Conservation (phyloP, 2,797 vertebrate species). For the Adelosebastes latens region DNA sequence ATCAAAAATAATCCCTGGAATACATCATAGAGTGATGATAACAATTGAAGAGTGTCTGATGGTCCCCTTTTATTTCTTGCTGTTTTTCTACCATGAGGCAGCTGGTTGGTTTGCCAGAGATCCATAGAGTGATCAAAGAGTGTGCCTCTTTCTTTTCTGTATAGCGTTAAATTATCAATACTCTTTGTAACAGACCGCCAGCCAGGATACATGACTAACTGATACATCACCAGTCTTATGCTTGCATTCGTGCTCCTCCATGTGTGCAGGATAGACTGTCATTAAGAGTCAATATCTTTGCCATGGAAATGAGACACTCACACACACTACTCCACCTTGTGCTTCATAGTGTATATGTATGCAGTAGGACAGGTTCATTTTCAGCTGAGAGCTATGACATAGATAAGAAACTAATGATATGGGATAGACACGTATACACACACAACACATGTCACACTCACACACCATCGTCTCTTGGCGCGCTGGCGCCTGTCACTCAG, state of each 20-base stretch:
- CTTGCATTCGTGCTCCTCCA: constrained; percentile 2
- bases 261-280: constrained; percentile 24
- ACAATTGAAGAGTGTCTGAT: not conserved
- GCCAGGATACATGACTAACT: constrained; percentile 14
- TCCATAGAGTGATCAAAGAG: not conserved
- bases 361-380: constrained; percentile 28
- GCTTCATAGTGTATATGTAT: not conserved
- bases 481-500: constrained; percentile 78
- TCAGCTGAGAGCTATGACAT: constrained; percentile 15
- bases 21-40: not conserved
- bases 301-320: constrained; percentile 34
- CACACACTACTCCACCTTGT: not conserved
- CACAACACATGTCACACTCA: not conserved
- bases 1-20: not conserved
- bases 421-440: not conserved
- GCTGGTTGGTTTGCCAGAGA: not conserved
- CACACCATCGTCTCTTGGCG: constrained; percentile 55
- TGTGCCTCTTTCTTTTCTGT: not conserved
- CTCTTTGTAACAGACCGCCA: constrained; percentile 3
- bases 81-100: not conserved
- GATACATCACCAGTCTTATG: constrained; percentile 10
- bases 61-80: not conserved
- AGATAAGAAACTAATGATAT: constrained; percentile 26
- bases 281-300: constrained; percentile 25
- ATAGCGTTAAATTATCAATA: constrained; percentile 31